Base-by-base conservation (phyloP, 2,888 invertebrate genomes). In the Pasiphila rectangulata region DNA sequence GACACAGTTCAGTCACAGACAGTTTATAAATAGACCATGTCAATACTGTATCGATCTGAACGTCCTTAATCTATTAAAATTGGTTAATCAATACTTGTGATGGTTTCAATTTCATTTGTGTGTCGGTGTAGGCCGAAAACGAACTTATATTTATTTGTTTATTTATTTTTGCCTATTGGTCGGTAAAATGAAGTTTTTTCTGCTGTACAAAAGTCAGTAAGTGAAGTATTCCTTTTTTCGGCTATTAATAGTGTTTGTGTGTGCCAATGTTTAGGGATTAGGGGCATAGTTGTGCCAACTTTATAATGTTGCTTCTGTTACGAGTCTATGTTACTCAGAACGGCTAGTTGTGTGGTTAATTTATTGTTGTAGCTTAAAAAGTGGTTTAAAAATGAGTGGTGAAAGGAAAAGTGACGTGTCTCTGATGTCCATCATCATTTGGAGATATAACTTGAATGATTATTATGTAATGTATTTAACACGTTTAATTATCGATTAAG, bases 201-300 rank as follows among this genome's bases (percentile, higher is more conserved):
- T 85, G 59, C 62, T 79, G 54, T 86, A 85, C 69, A 79, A 74
- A 59, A 75, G 82, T 69, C 75, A 80, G 86, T 86, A 69, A 84
- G 82, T 67, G 2, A 17, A n/a, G n/a, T n/a, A n/a, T n/a, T n/a
- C n/a, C n/a, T n/a, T n/a, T n/a, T n/a, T n/a, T n/a, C n/a, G n/a
- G n/a, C n/a, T n/a, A n/a, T n/a, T n/a, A n/a, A n/a, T n/a, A n/a
- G n/a, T n/a, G n/a, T n/a, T n/a, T n/a, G n/a, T n/a, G n/a, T 16
- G 30, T 16, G 30, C 30, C 15, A 30, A 16, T 30, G n/a, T 16
- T 9, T 1, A n/a, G 13, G 7, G 3, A 16, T 30, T 15, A 15
- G 4, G 4, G 30, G 2, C 13, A 16, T 10, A 17, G 17, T 9
- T 9, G 15, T 32, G 32, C 32, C 32, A 32, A 32, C 9, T 1